Conservation (phyloP, 2,113 vertebrate genomes). For the Fulmarus glacialis region DNA sequence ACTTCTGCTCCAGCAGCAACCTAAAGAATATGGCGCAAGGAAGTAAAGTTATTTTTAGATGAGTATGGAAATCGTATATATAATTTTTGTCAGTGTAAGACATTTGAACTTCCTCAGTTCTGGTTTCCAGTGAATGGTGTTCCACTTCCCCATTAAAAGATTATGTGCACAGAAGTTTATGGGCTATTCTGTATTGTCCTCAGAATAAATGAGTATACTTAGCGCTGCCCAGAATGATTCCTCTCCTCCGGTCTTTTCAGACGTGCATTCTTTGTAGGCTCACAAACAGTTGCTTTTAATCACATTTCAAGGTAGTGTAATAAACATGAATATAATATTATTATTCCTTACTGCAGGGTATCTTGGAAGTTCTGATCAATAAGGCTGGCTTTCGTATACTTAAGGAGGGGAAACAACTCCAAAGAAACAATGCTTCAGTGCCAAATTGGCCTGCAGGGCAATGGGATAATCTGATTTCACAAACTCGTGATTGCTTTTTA, state of each 20-base stretch:
- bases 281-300: slow-evolving; percentile 8
- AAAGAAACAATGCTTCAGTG: slow-evolving; percentile 28
- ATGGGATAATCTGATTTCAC: slow-evolving; percentile 44
- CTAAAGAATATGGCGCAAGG: not conserved
- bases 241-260: not conserved
- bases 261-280: not conserved
- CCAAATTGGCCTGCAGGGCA: slow-evolving; percentile 36
- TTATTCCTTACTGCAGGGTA: slow-evolving; percentile 28
- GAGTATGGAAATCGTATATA: not conserved
- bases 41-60: not conserved
- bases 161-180: not conserved
- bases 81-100: not conserved
- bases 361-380: slow-evolving; percentile 52
- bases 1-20: not conserved
- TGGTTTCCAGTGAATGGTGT: not conserved
- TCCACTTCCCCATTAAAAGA: not conserved
- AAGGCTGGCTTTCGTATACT: slow-evolving; percentile 10
- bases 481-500: slow-evolving; percentile 48
- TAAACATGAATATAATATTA: slow-evolving; percentile 21
- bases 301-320: slow-evolving; percentile 7
- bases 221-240: not conserved
- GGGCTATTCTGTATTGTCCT: not conserved
- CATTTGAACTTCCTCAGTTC: not conserved
- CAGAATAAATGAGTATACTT: not conserved
- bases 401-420: slow-evolving; percentile 26